phyloP scores from a whole-genome alignment of 1,140 invertebrate species.

The Cataglyphis hispanica region DNA sequence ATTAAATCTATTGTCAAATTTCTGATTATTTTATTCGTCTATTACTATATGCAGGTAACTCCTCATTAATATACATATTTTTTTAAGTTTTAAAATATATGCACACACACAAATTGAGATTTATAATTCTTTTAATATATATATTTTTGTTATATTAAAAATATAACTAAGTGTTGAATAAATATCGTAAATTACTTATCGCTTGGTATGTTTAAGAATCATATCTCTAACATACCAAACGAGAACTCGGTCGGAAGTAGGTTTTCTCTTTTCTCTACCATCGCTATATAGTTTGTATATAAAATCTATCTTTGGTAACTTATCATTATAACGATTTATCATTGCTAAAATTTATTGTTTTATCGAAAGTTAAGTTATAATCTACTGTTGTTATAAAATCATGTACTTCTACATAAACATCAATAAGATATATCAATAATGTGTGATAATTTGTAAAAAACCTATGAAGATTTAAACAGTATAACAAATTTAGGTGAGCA shows the following conservation, averaged over 20 bases:
- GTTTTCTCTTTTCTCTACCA: conserved; percentile 14
- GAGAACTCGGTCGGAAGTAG: not conserved
- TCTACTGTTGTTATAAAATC: not conserved
- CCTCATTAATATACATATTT: not conserved
- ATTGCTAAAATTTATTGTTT: not conserved
- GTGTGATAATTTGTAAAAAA: not conserved
- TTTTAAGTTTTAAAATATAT: not conserved
- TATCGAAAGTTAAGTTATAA: not conserved
- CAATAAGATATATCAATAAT: not conserved
- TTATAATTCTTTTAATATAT: not conserved
- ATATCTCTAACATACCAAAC: not conserved
- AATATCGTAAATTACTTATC: not conserved
- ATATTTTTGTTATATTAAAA: not conserved
- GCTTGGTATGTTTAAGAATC: too few relatives aligned
- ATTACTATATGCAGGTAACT: not conserved
- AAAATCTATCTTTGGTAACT: conserved; percentile 5
- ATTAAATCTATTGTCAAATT: not conserved
- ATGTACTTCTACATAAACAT: not conserved
- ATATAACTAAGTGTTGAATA: not conserved
- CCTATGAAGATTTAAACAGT: not conserved
- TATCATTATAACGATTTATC: not conserved
- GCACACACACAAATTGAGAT: not conserved
- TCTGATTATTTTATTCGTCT: not conserved
- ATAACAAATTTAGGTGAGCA: not conserved
- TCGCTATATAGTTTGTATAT: not conserved